Evolutionary conservation across 2,797 vertebrate genomes (phyloP), one percentile per base, ranked within the genome.

Genomic region (Neomorphus geoffroyi): DNA sequence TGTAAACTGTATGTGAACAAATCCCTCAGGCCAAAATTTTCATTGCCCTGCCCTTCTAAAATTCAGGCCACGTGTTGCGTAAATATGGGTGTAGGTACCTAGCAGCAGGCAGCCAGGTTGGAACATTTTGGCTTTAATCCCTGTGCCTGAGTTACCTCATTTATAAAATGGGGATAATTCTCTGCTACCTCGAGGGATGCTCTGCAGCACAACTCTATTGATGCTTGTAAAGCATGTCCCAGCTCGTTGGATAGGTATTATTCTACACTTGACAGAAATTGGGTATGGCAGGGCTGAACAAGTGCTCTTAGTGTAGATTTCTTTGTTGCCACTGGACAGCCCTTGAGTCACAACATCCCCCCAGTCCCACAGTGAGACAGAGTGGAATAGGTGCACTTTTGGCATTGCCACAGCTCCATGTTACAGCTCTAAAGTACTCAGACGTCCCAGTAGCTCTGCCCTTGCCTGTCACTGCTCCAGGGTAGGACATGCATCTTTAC

Each of bases 171-270:
- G 92, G 80, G 69, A 87, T 96, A 96, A 96, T 95, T 96, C 96
- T 93, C 93, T 92, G 90, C 93, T 96, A 93, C 95, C 96, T 96
- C 94, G 90, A 96, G 95, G 96, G 94, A 96, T 93, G 88, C 95
- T 93, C 80, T 90, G 88, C 80, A 95, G 88, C 69, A 82, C 71
- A 90, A 41, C 74, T 86, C 86, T 85, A 28, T 83, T 94, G 95
- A 91, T 94, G 95, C 79, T 91, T 75, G 86, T 89, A 86, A 85
- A 93, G 69, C 95, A 60, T 85, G 96, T 82, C 90, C 61, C 71
- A 93, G 95, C 96, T 95, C 1, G 93, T 66, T 87, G 80, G 71
- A 62, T 87, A 91, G 91, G 80, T 90, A 77, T 92, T 95, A 80
- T 79, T 88, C 86, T 88, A 69, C 22, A 41, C 67, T 77, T 94